Conservation (phyloP, 2,797 vertebrate species). For the Euthynnus affinis region DNA sequence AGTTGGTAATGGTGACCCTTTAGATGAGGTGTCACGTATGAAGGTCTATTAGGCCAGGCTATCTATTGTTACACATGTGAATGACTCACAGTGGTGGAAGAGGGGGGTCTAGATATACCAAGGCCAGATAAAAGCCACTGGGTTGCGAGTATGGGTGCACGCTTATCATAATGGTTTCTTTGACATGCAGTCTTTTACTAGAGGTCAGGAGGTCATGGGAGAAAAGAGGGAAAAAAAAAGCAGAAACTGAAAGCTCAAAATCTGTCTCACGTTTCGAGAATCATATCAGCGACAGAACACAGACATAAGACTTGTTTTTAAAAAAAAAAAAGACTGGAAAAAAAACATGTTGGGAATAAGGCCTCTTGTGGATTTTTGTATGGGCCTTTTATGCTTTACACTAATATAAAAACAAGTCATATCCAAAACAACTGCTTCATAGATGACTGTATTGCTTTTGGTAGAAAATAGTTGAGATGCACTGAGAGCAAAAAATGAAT, state of each 20-base stretch:
- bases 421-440: neutral
- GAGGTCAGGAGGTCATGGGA: constrained; percentile 77
- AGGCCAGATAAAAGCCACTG: constrained; percentile 63
- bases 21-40: constrained; percentile 73
- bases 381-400: constrained; percentile 16
- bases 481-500: constrained; percentile 5
- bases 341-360: constrained; percentile 34
- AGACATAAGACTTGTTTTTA: constrained; percentile 36
- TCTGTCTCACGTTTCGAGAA: constrained; percentile 65
- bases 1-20: constrained; percentile 69
- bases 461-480: neutral
- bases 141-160: constrained; percentile 40
- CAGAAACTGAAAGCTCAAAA: constrained; percentile 59
- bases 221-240: constrained; percentile 53
- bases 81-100: constrained; percentile 17
- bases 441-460: constrained; percentile 12
- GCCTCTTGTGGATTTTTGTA: constrained; percentile 45
- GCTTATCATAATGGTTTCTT: constrained; percentile 77
- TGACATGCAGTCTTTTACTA: constrained; percentile 71
- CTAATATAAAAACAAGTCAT: neutral
- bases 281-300: constrained; percentile 30
- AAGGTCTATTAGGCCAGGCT: constrained; percentile 54
- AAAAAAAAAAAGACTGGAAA: neutral
- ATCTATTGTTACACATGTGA: constrained; percentile 66
- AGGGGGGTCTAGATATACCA: constrained; percentile 35